Percentiles rank a stretch among this genome's conserved stretches.
Conservation (phyloP, 1,140 invertebrate species). For the Stegodyphus dumicola region DNA sequence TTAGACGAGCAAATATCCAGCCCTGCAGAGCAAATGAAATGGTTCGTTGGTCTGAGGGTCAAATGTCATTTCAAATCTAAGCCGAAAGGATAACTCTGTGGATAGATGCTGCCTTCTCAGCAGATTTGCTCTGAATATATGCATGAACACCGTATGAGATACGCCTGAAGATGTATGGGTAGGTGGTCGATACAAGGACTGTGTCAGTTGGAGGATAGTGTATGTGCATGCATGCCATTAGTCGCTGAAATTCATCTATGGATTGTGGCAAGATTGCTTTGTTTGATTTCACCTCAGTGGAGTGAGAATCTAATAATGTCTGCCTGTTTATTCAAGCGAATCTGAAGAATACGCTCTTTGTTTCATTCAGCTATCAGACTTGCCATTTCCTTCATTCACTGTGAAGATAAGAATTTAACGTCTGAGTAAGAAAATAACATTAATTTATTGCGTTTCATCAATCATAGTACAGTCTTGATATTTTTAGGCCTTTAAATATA, state of each 20-base stretch:
- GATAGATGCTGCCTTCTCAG: constrained; percentile 12
- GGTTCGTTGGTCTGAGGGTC: constrained; percentile 19
- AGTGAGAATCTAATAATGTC: too few relatives aligned
- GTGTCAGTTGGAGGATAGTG: neutral
- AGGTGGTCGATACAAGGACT: neutral
- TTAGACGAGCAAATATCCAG: constrained; percentile 35
- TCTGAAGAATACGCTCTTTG: too few relatives aligned
- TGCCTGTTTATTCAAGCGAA: too few relatives aligned
- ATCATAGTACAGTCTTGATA: too few relatives aligned
- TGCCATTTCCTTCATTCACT: too few relatives aligned
- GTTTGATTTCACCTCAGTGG: constrained; percentile 3
- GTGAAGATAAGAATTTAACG: too few relatives aligned
- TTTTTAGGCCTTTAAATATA: too few relatives aligned
- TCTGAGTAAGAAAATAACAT: too few relatives aligned
- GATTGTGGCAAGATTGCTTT: neutral
- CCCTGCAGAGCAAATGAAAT: constrained; percentile 35
- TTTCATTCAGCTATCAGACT: too few relatives aligned
- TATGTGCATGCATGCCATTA: constrained; percentile 20
- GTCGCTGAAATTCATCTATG: neutral
- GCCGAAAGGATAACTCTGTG: constrained; percentile 16
- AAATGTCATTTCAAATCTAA: neutral
- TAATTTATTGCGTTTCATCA: too few relatives aligned
- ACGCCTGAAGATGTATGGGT: neutral
- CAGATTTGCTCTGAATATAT: constrained; percentile 46
- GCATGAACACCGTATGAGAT: constrained; percentile 5